phyloP scores from a whole-genome alignment of 2,888 invertebrate genomes.

The Geotrupes spiniger region DNA sequence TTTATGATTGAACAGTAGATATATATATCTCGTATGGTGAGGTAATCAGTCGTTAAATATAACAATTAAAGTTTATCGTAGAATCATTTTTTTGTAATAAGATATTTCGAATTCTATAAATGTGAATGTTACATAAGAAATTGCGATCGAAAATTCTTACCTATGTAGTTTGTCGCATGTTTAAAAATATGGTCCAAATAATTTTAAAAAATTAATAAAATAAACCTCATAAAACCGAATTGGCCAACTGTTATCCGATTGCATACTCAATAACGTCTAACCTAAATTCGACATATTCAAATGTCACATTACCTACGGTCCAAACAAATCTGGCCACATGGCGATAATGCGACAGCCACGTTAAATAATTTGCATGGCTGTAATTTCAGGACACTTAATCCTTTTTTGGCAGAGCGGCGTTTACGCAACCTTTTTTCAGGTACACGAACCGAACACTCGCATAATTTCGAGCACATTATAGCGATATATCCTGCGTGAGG shows the following conservation, averaged over 20 bases:
- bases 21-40: too few species aligned
- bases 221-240: background rate
- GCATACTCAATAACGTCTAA: constrained; percentile 21
- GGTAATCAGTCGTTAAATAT: too few species aligned
- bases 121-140: too few species aligned
- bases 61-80: too few species aligned
- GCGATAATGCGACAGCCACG: background rate
- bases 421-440: constrained; percentile 38
- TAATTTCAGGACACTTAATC: constrained; percentile 35
- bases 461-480: constrained; percentile 41
- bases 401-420: constrained; percentile 35
- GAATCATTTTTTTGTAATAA: too few species aligned
- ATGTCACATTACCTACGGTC: constrained; percentile 32
- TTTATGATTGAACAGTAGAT: too few species aligned
- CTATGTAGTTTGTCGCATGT: background rate
- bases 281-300: constrained; percentile 37
- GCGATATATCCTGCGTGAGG: constrained; percentile 29
- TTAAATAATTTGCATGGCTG: background rate
- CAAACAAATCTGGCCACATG: constrained; percentile 6
- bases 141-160: background rate
- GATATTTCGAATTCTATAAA: too few species aligned
- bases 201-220: background rate
- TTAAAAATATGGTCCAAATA: background rate
- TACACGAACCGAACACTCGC: constrained; percentile 29
- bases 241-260: constrained; percentile 6